Evolutionary conservation across 1,140 invertebrate genomes (phyloP).

Genomic region (Drosophila parabipectinata): DNA sequence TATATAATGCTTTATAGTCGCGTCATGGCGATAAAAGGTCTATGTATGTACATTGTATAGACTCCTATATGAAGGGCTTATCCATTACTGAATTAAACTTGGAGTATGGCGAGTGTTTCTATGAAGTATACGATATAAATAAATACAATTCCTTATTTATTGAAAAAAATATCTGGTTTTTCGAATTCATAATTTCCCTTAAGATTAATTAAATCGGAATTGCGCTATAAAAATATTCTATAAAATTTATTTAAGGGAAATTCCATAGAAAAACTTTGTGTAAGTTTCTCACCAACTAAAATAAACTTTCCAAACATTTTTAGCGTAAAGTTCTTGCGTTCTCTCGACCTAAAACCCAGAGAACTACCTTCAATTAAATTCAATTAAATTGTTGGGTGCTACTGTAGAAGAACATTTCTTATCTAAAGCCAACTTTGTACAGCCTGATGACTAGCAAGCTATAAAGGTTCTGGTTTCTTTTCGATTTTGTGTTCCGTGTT

Average conservation of each 20-base stretch:
- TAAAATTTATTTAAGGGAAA: background rate
- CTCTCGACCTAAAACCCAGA: background rate
- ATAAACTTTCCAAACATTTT: background rate
- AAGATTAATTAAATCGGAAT: too few species aligned
- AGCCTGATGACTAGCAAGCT: conserved; percentile 20
- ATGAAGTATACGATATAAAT: conserved; percentile 5
- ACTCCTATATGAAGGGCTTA: conserved; percentile 12
- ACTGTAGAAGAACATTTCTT: conserved; percentile 30
- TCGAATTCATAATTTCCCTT: background rate
- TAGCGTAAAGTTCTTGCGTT: background rate
- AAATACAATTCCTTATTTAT: background rate
- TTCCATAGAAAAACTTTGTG: background rate
- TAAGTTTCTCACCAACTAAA: background rate
- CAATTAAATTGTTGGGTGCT: conserved; percentile 15
- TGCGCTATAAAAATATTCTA: background rate
- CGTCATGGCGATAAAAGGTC: conserved; percentile 68
- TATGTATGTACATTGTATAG: conserved; percentile 15
- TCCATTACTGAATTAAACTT: conserved; percentile 21
- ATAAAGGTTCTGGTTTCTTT: conserved; percentile 18
- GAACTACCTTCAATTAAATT: conserved; percentile 23
- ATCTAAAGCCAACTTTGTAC: conserved; percentile 48
- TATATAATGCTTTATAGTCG: conserved; percentile 66
- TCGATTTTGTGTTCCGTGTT: background rate
- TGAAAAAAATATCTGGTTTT: background rate
- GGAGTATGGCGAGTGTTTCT: conserved; percentile 9